Evolutionary conservation across 1,140 invertebrate genomes (phyloP), one percentile per base, ranked within the genome.

Genomic region (Sesamia nonagrioides): DNA sequence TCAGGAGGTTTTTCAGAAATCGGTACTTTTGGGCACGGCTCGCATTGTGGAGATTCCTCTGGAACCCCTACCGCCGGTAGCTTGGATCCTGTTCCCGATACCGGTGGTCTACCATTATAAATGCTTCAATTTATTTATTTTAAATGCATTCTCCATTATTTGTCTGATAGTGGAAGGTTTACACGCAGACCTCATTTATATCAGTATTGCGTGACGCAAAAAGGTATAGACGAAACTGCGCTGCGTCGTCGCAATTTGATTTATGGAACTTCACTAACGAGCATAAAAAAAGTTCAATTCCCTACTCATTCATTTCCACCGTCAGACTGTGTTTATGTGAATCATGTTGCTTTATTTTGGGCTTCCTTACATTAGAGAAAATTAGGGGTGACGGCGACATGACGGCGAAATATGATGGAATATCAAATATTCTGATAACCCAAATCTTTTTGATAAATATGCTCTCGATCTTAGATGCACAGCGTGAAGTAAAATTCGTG

Each of bases 161-260:
- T 50, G 15, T 50, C 37, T 40, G 17, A 21, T 15, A 21, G 17
- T 42, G 9, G 37, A 35, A 66, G 27, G 66, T 5, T 54, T n/a
- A 18, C 54, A 45, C 17, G n/a, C 21, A 54, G 17, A 13, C 17
- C 71, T 54, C 35, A 45, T 74, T 74, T 74, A 74, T 74, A 45
- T n/a, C 56, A 56, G 8, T 42, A 74, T 74, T 56, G 71, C 71
- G 54, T 74, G 71, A 74, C 37, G 54, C 27, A 42, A 0, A 74
- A 27, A 74, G 54, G 63, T 75, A 75, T 17, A 15, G 11, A 50
- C 42, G 11, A 42, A 75, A 61, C 42, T 63, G 58, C 45, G 40
- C 42, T 63, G 73, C 45, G 40, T 17, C 40, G 56, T 50, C 42
- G 73, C 40, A 50, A n/a, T 75, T 75, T 75, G 73, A 63, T 75